A percentile compares a stretch with the other conserved stretches of the same genome.
Conservation (phyloP, 2,888 invertebrate genomes). For the Xanthorhoe spadicearia region DNA sequence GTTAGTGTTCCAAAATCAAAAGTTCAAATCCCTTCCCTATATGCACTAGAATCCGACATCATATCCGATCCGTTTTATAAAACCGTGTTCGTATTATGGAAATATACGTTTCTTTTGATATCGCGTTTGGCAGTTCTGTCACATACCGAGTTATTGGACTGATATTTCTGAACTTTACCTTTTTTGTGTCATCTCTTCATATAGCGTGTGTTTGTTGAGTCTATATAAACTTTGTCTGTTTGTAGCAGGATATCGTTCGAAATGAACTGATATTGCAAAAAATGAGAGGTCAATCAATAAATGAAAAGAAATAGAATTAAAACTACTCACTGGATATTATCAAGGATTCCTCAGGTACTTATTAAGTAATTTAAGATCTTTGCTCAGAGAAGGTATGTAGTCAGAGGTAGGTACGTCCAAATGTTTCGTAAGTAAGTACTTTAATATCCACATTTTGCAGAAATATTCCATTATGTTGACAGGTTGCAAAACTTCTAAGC, state of each 20-base stretch:
- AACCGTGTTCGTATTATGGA: conserved; percentile 30
- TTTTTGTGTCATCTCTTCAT: conserved; percentile 13
- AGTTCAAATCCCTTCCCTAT: conserved; percentile 10
- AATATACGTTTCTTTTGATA: conserved; percentile 29
- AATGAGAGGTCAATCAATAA: too few species aligned
- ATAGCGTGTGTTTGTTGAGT: neutral
- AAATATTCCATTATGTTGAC: too few species aligned
- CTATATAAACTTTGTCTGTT: neutral
- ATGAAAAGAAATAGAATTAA: too few species aligned
- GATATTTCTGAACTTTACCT: conserved; percentile 19
- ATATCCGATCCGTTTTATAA: conserved; percentile 24
- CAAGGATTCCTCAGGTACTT: too few species aligned
- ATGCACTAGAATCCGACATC: conserved; percentile 34
- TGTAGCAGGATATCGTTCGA: neutral
- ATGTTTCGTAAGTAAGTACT: too few species aligned
- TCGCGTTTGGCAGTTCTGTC: conserved; percentile 30
- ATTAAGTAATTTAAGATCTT: too few species aligned
- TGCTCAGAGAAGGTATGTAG: too few species aligned
- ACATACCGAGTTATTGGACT: conserved; percentile 34
- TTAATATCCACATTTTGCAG: too few species aligned
- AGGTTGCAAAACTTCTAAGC: too few species aligned
- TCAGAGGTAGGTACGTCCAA: too few species aligned
- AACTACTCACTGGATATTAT: neutral
- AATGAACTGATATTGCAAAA: neutral
- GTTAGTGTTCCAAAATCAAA: neutral